Percentiles rank a stretch among this genome's conserved stretches.
These are phyloP conservation scores for Leuctra nigra DNA, from an alignment of 2,888 invertebrate genomes.

Conservation along the genomic window DNA sequence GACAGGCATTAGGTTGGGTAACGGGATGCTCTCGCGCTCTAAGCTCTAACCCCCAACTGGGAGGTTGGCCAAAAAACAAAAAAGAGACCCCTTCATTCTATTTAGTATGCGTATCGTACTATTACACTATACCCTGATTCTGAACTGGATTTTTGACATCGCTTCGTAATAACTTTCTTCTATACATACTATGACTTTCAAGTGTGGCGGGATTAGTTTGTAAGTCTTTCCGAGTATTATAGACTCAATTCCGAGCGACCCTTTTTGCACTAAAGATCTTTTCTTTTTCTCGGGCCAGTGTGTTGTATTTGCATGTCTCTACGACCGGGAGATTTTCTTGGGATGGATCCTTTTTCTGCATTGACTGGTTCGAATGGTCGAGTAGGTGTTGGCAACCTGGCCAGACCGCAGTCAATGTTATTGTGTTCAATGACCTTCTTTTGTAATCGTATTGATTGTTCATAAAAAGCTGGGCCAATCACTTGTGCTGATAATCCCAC, in stretches of 20 bases:
- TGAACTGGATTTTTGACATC: neutral
- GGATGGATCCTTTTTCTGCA: too few species aligned
- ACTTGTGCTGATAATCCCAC: neutral
- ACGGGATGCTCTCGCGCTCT: slow-evolving; percentile 2
- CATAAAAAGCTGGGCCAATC: neutral
- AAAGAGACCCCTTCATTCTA: slow-evolving; percentile 11
- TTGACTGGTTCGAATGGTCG: too few species aligned
- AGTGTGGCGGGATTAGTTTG: too few species aligned
- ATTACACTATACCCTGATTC: slow-evolving; percentile 6
- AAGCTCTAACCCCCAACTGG: slow-evolving; percentile 17
- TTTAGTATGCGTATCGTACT: slow-evolving; percentile 23
- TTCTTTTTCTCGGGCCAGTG: too few species aligned
- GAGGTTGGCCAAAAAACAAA: slow-evolving; percentile 22
- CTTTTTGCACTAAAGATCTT: too few species aligned
- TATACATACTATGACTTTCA: too few species aligned
- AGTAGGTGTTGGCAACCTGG: neutral
- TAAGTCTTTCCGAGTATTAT: too few species aligned
- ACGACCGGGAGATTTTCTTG: too few species aligned
- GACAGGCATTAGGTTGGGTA: slow-evolving; percentile 20
- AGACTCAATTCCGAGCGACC: too few species aligned
- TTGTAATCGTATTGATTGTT: neutral
- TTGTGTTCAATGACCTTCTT: neutral
- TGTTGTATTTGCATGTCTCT: too few species aligned
- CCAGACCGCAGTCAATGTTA: neutral
- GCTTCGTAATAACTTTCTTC: too few species aligned